phyloP scores from a whole-genome alignment of 2,113 vertebrate species.

The Muntiacus reevesi region DNA sequence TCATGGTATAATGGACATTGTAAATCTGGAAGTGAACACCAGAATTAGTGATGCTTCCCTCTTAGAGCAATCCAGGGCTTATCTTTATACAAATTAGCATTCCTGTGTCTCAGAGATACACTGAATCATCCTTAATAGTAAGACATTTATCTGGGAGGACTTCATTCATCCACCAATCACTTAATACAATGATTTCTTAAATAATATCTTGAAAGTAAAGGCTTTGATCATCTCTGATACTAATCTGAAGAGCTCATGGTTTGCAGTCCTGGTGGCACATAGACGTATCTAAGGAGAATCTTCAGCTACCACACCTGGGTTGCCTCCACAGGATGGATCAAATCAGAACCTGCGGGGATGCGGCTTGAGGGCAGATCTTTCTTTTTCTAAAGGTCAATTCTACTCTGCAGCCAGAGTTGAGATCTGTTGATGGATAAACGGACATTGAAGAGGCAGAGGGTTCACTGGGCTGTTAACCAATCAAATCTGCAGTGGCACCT shows the following conservation, averaged over 20 bases:
- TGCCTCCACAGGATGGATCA: background rate
- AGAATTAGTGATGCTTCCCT: background rate
- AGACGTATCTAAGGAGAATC: background rate
- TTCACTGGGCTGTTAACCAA: background rate
- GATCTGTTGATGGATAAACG: background rate
- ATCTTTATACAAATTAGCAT: background rate
- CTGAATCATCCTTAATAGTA: background rate
- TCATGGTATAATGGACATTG: slow-evolving; percentile 93
- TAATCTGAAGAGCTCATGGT: background rate
- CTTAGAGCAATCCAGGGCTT: background rate
- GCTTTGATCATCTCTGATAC: background rate
- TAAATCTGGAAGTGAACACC: slow-evolving; percentile 86
- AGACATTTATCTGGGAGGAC: background rate
- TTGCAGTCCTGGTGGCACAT: background rate
- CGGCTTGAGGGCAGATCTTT: background rate
- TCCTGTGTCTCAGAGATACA: background rate
- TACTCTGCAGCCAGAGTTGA: background rate
- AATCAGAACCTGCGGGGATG: background rate
- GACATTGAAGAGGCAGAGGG: background rate
- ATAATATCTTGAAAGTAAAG: background rate
- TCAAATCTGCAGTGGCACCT: background rate
- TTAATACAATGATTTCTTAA: background rate
- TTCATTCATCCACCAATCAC: background rate
- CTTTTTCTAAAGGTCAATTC: background rate
- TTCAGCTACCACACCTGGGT: background rate